Conservation (phyloP, 1,140 invertebrate genomes). For the Brachionus calyciflorus region DNA sequence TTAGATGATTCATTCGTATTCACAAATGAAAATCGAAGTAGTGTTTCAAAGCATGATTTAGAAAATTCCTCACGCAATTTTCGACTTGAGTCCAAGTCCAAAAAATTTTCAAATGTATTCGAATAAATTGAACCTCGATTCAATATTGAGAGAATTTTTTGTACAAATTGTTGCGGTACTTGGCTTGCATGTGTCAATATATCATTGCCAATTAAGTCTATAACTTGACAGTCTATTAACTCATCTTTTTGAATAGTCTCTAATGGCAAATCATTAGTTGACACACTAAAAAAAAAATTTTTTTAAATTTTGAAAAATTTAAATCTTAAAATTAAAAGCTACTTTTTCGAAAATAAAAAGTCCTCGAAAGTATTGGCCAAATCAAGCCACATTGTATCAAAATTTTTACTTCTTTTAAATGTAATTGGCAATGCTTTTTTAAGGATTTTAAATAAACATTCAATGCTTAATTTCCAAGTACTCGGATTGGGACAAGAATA, state of each 20-base stretch:
- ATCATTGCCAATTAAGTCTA: slow-evolving; percentile 78
- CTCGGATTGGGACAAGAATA: slow-evolving; percentile 76
- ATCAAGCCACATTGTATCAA: slow-evolving; percentile 71
- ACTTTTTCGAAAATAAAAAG: slow-evolving; percentile 76
- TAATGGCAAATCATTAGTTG: slow-evolving; percentile 68
- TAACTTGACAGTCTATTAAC: slow-evolving; percentile 73
- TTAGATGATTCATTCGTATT: slow-evolving; percentile 50
- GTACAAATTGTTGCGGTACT: slow-evolving; percentile 80
- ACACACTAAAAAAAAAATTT: slow-evolving; percentile 63
- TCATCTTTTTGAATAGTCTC: slow-evolving; percentile 80
- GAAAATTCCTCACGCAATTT: slow-evolving; percentile 88
- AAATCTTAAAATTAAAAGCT: neutral
- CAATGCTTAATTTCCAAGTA: slow-evolving; percentile 81
- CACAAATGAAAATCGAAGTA: slow-evolving; percentile 81
- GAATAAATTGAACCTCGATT: slow-evolving; percentile 90
- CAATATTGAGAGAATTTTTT: slow-evolving; percentile 79
- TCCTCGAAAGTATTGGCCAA: slow-evolving; percentile 80
- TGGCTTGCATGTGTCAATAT: slow-evolving; percentile 75
- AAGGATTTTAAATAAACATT: slow-evolving; percentile 74
- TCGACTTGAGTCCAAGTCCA: slow-evolving; percentile 76
- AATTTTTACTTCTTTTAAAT: slow-evolving; percentile 66
- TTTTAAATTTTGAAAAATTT: slow-evolving; percentile 37
- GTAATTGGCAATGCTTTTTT: slow-evolving; percentile 81
- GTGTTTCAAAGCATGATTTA: slow-evolving; percentile 89
- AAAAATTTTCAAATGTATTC: slow-evolving; percentile 66